Percentiles rank a stretch among this genome's conserved stretches.
Evolutionary conservation across 2,888 invertebrate species (phyloP).

Genomic region (Tetragonisca angustula): DNA sequence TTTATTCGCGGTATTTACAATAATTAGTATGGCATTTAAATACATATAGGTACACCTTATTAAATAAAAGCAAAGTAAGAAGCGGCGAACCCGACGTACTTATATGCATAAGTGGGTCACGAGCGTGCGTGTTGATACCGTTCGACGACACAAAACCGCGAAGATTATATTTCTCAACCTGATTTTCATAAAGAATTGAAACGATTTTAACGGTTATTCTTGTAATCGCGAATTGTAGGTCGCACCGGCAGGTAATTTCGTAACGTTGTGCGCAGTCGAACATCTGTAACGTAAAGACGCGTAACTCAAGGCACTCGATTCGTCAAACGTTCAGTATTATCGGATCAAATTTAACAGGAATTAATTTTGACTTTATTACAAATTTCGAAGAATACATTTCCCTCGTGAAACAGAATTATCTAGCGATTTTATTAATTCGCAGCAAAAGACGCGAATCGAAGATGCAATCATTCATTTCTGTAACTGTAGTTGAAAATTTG

Average conservation of each 20-base stretch:
- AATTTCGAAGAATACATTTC: not conserved
- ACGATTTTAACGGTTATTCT: conserved; percentile 40
- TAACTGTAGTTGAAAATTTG: conserved; percentile 2
- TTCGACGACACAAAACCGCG: conserved; percentile 42
- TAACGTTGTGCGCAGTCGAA: conserved; percentile 9
- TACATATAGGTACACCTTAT: conserved; percentile 79
- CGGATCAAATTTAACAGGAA: not conserved
- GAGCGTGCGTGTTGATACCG: conserved; percentile 49
- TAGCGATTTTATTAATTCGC: not conserved
- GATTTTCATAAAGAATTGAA: conserved; percentile 35
- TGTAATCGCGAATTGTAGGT: conserved; percentile 24
- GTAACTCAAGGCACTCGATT: conserved; percentile 22
- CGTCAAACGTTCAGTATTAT: conserved; percentile 5
- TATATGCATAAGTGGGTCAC: conserved; percentile 55
- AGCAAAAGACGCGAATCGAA: not conserved
- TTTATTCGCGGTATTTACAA: conserved; percentile 77
- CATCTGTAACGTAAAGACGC: not conserved
- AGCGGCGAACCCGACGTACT: conserved; percentile 56
- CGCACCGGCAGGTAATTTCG: conserved; percentile 11
- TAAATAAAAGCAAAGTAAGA: conserved; percentile 66
- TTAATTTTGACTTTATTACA: not conserved
- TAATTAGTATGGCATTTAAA: conserved; percentile 79
- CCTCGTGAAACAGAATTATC: not conserved
- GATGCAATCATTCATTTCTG: not conserved
- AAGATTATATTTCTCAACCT: conserved; percentile 33